These are phyloP conservation scores for Conus betulinus DNA, from an alignment of 1,140 invertebrate genomes.

Conservation along the genomic window DNA sequence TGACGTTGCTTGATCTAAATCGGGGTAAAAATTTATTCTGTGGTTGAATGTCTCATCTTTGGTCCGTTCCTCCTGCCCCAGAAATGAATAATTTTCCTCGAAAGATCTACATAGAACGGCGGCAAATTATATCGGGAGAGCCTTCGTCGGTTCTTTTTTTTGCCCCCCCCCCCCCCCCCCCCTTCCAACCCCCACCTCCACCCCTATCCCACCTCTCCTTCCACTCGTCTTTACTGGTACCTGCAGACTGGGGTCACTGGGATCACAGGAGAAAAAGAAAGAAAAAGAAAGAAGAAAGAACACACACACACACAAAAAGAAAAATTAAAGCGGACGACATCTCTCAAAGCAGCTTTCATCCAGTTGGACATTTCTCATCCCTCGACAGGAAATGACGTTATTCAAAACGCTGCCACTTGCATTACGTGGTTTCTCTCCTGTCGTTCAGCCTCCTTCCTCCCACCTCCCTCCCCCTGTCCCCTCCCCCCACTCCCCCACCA, in stretches of 20 bases:
- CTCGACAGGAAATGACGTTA: not conserved
- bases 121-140: not conserved
- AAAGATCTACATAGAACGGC: not conserved
- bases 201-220: not conserved
- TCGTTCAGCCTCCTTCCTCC: too few relatives aligned
- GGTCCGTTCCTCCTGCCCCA: not conserved
- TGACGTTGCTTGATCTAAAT: not conserved
- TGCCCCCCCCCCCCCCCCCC: not conserved
- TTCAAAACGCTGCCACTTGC: not conserved
- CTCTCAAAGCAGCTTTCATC: not conserved
- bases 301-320: too few relatives aligned
- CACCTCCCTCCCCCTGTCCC: too few relatives aligned
- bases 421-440: not conserved
- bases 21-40: not conserved
- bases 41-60: not conserved
- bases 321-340: not conserved
- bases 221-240: not conserved
- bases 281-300: too few relatives aligned
- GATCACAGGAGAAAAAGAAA: not conserved
- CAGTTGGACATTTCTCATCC: not conserved
- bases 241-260: not conserved
- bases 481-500: not conserved
- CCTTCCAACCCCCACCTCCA: not conserved
- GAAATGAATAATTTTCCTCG: conserved; percentile 10
- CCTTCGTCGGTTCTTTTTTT: not conserved